Base-by-base conservation (phyloP, 2,797 vertebrate species). In the Sebastes diaconus region DNA sequence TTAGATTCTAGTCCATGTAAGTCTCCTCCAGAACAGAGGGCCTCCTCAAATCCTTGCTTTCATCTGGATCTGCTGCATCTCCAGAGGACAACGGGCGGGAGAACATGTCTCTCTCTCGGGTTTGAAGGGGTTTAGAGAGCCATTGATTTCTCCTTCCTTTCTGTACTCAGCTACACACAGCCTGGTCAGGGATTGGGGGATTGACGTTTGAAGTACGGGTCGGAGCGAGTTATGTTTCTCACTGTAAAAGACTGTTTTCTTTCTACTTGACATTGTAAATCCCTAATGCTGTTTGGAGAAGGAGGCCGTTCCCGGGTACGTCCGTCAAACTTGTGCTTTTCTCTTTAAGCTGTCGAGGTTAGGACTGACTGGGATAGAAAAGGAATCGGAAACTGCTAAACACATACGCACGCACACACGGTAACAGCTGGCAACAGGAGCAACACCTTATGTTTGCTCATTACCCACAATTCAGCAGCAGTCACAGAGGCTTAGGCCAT, bases 81-180 rank as follows among this genome's bases (percentile, higher is more conserved):
- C 90, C 84, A 74, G 88, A 91, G 87, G 52, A 79, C 81, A 87
- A 80, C 79, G 81, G 74, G 75, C 82, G 16, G 73, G 34, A 88
- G 86, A 79, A 69, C 50, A 1, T 64, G 83, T 88, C 83, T 90
- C 79, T 78, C 84, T 87, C 8, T 65, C 1, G 42, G 75, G 86
- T 82, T 91, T 87, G 79, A 88, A 80, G 70, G 79, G 85, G 75
- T 90, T 93, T 90, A 87, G 87, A 90, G 88, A 83, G 78, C 79
- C 92, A 93, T 94, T 87, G 93, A 94, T 94, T 93, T 90, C 79
- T 90, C 55, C 42, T 85, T 81, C 58, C 4, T 75, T 68, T 88
- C 90, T 86, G 64, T 55, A 34, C 75, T 84, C 63, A 7, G 84
- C 71, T 71, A 65, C 42, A 91, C 77, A 87, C 71, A 81, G 81